Conservation (phyloP, 2,797 vertebrate genomes). For the Strix occidentalis region DNA sequence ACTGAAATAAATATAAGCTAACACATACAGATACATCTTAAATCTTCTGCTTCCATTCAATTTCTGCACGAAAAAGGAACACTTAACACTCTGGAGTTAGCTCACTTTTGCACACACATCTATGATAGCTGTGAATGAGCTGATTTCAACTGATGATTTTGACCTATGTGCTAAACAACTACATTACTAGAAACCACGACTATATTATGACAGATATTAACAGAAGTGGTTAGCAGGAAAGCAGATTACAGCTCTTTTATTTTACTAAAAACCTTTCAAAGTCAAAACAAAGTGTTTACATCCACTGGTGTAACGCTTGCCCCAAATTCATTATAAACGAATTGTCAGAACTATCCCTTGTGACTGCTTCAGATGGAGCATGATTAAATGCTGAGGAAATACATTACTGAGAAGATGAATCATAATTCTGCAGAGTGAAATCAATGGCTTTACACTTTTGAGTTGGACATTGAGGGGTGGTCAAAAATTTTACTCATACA, state of each 20-base stretch:
- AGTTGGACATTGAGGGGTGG: neutral
- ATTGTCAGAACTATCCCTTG: conserved; percentile 22
- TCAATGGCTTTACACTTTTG: conserved; percentile 58
- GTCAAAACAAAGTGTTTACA: neutral
- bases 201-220: neutral
- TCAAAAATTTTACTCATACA: conserved; percentile 58
- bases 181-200: conserved; percentile 38
- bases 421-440: conserved; percentile 57
- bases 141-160: neutral
- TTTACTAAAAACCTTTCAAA: conserved; percentile 47
- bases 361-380: conserved; percentile 52
- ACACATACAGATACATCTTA: neutral
- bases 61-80: neutral
- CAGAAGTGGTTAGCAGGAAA: conserved; percentile 9
- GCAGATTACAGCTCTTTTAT: conserved; percentile 35
- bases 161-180: neutral
- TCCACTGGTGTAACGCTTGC: neutral
- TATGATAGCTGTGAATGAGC: neutral
- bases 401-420: conserved; percentile 57
- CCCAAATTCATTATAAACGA: conserved; percentile 40
- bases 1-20: neutral
- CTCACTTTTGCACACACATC: neutral
- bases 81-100: neutral
- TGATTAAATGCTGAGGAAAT: conserved; percentile 61
- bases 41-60: neutral